Evolutionary conservation across 2,888 invertebrate genomes (phyloP).

Genomic region (Trachelus stipa): DNA sequence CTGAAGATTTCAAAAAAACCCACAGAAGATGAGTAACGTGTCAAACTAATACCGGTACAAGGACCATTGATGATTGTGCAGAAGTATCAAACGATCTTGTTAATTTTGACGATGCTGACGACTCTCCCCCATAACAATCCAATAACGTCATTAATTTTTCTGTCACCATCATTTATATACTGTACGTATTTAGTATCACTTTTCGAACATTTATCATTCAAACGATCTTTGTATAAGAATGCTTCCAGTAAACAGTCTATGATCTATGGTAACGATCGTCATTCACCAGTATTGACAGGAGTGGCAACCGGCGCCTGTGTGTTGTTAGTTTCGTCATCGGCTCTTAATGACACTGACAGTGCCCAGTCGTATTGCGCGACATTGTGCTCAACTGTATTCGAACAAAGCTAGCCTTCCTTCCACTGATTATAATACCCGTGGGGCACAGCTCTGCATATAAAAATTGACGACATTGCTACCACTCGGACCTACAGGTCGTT

Average conservation of each 20-base stretch:
- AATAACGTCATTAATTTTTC: neutral
- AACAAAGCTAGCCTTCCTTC: conserved; percentile 41
- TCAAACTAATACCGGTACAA: neutral
- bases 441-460: conserved; percentile 50
- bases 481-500: neutral
- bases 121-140: neutral
- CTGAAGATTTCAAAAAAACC: neutral
- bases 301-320: neutral
- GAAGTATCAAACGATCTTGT: neutral
- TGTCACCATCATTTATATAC: neutral
- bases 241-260: neutral
- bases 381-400: conserved; percentile 24
- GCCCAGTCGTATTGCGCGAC: conserved; percentile 23
- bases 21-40: neutral
- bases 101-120: neutral
- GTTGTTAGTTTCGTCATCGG: neutral
- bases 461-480: conserved; percentile 23
- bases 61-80: neutral
- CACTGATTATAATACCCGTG: conserved; percentile 36
- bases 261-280: neutral
- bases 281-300: neutral
- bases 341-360: conserved; percentile 39
- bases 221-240: neutral
- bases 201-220: neutral
- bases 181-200: neutral